These are phyloP conservation scores for Andrena chrysosceles DNA, from an alignment of 2,888 invertebrate species.

Conservation along the genomic window DNA sequence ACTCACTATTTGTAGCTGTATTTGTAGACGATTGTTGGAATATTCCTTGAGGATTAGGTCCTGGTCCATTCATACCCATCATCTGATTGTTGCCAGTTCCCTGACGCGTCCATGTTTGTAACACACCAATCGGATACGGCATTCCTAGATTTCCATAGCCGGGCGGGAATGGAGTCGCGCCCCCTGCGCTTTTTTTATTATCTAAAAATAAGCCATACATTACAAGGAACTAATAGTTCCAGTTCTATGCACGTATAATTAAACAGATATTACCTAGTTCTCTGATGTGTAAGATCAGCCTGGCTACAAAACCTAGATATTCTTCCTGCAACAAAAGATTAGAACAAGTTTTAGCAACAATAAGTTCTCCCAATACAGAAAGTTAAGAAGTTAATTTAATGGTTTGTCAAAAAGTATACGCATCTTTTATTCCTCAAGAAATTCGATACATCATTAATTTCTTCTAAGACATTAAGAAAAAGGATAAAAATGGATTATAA, in stretches of 20 bases:
- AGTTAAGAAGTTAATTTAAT: background rate
- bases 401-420: background rate
- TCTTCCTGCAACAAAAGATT: slow-evolving; percentile 88
- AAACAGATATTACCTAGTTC: slow-evolving; percentile 90
- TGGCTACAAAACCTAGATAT: slow-evolving; percentile 95
- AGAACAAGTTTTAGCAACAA: background rate
- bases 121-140: slow-evolving; percentile 95
- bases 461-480: background rate
- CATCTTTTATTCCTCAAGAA: background rate
- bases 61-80: slow-evolving; percentile 86
- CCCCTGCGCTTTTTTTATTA: slow-evolving; percentile 80
- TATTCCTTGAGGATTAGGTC: slow-evolving; percentile 87
- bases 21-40: slow-evolving; percentile 87
- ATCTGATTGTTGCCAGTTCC: slow-evolving; percentile 87
- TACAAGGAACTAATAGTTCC: background rate
- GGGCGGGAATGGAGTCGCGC: slow-evolving; percentile 81
- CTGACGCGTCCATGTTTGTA: slow-evolving; percentile 94
- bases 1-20: slow-evolving; percentile 83
- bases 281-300: slow-evolving; percentile 94
- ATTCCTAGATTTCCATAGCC: slow-evolving; percentile 87
- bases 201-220: slow-evolving; percentile 41
- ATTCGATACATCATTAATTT: background rate
- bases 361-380: background rate
- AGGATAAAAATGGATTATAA: slow-evolving; percentile 12
- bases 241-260: slow-evolving; percentile 17